Evolutionary conservation across 92 coral and sea anemone species (phyloP).

Genomic region (Parazoanthus atlanticus): DNA sequence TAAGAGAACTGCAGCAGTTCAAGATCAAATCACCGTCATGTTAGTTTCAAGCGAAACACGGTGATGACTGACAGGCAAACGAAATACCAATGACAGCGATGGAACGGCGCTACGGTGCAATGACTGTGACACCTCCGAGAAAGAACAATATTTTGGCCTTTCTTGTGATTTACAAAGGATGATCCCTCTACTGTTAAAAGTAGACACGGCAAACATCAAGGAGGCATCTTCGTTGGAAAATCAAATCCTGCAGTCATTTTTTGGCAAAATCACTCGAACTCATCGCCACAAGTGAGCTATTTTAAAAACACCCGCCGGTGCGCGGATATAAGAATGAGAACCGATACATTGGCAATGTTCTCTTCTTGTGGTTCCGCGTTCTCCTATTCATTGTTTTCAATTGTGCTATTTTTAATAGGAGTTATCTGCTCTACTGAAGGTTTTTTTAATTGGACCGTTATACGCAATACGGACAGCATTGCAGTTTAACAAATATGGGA

Average conservation of each 20-base stretch:
- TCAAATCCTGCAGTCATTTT: neutral
- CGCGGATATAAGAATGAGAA: too few species aligned
- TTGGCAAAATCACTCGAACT: neutral
- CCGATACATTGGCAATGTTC: too few species aligned
- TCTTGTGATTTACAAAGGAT: neutral
- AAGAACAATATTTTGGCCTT: neutral
- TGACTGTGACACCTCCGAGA: neutral
- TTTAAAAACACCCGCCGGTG: neutral
- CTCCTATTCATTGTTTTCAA: neutral
- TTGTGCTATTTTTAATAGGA: neutral
- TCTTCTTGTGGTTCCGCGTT: neutral
- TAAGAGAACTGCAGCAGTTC: conserved; percentile 35
- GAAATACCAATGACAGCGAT: neutral
- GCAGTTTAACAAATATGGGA: neutral
- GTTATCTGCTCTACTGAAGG: neutral
- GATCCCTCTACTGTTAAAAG: too few species aligned
- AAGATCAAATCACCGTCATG: conserved; percentile 22
- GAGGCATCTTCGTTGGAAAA: neutral
- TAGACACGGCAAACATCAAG: neutral
- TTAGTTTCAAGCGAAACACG: neutral
- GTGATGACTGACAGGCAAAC: neutral
- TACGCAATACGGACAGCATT: neutral
- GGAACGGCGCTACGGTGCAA: neutral
- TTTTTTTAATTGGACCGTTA: too few species aligned
- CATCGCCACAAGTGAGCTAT: neutral